Evolutionary conservation across 2,113 vertebrate species (phyloP), one percentile per base, ranked within the genome.

Genomic region (Anhinga anhinga): DNA sequence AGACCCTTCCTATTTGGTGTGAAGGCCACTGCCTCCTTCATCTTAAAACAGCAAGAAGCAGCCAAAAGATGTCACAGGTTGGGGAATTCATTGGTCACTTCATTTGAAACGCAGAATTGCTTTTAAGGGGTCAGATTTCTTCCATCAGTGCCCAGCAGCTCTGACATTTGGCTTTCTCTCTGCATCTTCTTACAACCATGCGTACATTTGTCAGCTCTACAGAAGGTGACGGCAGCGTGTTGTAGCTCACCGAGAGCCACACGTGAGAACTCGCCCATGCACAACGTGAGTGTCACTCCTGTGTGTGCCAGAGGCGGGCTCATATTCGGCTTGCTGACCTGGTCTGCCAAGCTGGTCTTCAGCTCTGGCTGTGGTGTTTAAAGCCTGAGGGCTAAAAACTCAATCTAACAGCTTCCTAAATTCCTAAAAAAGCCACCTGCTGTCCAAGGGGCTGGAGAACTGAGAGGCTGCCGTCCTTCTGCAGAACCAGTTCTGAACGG

Each of bases 251-350:
- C 40, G 55, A 38, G n/a, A 67, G 59, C 82, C 42, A 25, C 2
- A 1, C 1, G 23, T 34, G 58, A 85, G 17, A 82, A 36, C n/a
- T 14, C 3, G 0, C 45, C 40, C 20, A 3, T 10, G 17, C 26
- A 47, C 26, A 34, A 14, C 4, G 3, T 2, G 17, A 23, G 3
- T 1, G 47, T 52, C 61, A 34, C 38, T 59, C 49, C 66, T n/a
- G 30, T 2, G 13, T 20, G 29, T 56, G 36, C 53, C 3, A 3
- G 52, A 67, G 36, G 13, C 15, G 29, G 32, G 34, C 16, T 45
- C 38, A 10, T 22, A n/a, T 5, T 53, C 38, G 47, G 32, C 55
- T 82, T 29, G 10, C 15, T 14, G 59, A 56, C 34, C 42, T 5
- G 8, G 44, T 9, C 42, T 53, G 34, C 47, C 34, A 61, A 32